phyloP scores from a whole-genome alignment of 2,797 vertebrate genomes.

The Alauda arvensis region DNA sequence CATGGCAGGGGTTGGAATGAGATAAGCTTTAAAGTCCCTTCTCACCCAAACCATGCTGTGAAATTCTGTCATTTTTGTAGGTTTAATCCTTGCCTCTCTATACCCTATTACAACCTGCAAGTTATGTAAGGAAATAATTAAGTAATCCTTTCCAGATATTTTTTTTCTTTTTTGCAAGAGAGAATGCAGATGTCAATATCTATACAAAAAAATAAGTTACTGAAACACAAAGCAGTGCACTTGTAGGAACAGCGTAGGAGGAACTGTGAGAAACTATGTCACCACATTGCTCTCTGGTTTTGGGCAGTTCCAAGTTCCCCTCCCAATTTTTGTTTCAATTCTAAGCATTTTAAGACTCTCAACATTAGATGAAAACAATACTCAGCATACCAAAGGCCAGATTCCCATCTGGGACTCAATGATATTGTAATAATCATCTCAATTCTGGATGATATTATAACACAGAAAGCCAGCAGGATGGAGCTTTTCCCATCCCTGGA shows the following conservation, averaged over 20 bases:
- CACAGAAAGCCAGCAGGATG: constrained; percentile 18
- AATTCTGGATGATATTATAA: neutral
- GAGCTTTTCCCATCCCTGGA: constrained; percentile 19
- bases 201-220: neutral
- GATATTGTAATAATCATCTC: constrained; percentile 46
- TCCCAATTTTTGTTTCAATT: constrained; percentile 43
- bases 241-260: constrained; percentile 21
- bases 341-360: constrained; percentile 37
- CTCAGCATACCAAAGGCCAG: constrained; percentile 7
- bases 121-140: neutral
- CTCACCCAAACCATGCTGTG: neutral
- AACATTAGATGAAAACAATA: constrained; percentile 34
- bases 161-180: neutral
- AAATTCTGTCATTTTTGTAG: neutral
- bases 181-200: neutral
- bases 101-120: neutral
- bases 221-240: constrained; percentile 35
- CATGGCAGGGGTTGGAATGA: neutral
- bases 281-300: constrained; percentile 37
- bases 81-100: neutral
- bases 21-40: neutral
- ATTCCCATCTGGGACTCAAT: constrained; percentile 34
- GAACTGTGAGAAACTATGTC: constrained; percentile 37
- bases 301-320: constrained; percentile 44
- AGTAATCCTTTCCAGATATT: neutral